Percentiles rank a stretch among this genome's conserved stretches.
Conservation (phyloP, 2,797 vertebrate species). For the Distichodus sexfasciatus region DNA sequence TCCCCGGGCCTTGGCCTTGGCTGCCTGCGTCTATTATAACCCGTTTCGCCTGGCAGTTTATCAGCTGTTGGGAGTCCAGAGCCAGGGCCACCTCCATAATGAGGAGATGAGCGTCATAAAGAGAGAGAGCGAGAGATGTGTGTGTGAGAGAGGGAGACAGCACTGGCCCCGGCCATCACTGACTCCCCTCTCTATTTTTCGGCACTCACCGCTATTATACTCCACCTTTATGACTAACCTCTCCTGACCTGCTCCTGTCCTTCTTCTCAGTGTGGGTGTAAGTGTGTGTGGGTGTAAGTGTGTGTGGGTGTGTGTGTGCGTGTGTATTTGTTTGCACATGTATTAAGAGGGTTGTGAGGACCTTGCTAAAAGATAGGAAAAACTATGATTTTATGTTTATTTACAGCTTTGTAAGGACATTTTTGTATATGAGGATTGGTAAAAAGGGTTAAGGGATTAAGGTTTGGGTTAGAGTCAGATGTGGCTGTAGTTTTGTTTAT, state of each 20-base stretch:
- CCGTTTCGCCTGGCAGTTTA: conserved; percentile 60
- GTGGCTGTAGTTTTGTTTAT: too few species aligned
- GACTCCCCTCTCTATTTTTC: conserved; percentile 45
- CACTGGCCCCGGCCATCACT: conserved; percentile 19
- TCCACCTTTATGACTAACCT: conserved; percentile 27
- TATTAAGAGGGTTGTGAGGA: too few species aligned
- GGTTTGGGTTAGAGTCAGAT: too few species aligned
- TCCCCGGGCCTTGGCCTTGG: too few species aligned
- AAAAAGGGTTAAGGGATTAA: too few species aligned
- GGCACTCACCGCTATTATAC: conserved; percentile 41
- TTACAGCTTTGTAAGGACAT: too few species aligned
- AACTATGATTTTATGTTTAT: too few species aligned
- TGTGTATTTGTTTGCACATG: too few species aligned
- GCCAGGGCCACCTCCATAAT: conserved; percentile 61
- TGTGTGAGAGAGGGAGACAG: conserved; percentile 47
- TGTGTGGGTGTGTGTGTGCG: too few species aligned
- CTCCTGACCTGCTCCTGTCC: conserved; percentile 27
- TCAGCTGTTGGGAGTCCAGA: conserved; percentile 54
- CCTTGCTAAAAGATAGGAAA: too few species aligned
- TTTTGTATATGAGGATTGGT: too few species aligned
- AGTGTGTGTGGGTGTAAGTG: neutral
- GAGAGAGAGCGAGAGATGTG: too few species aligned
- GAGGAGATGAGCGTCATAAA: conserved; percentile 62
- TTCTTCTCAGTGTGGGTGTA: conserved; percentile 16
- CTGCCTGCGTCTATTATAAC: conserved; percentile 51